phyloP scores from a whole-genome alignment of 2,113 vertebrate genomes.

The Albula goreensis region DNA sequence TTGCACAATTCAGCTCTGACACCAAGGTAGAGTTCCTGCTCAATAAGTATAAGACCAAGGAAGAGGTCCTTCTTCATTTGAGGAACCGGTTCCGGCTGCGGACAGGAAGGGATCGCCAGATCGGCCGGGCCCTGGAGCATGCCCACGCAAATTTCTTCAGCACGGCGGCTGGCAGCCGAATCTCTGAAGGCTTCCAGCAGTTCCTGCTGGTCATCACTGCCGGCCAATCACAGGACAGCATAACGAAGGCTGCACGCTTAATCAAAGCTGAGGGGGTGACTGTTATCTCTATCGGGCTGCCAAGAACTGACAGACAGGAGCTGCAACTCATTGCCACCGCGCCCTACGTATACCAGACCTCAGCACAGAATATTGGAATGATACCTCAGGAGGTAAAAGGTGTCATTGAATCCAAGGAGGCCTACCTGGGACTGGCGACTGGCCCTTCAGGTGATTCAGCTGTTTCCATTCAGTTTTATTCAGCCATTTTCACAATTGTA shows the following conservation, averaged over 20 bases:
- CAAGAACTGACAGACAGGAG: slow-evolving; percentile 43
- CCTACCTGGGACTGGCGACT: not conserved
- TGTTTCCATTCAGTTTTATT: not conserved
- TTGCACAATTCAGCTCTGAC: slow-evolving; percentile 70
- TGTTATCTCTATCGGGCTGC: slow-evolving; percentile 62
- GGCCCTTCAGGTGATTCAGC: not conserved
- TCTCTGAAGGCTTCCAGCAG: slow-evolving; percentile 62
- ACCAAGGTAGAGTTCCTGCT: slow-evolving; percentile 70
- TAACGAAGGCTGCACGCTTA: slow-evolving; percentile 45
- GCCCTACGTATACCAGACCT: slow-evolving; percentile 33
- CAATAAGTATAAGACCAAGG: slow-evolving; percentile 57
- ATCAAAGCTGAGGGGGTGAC: slow-evolving; percentile 66
- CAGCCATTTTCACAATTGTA: no score
- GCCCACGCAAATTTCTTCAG: slow-evolving; percentile 63
- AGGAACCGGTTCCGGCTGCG: slow-evolving; percentile 38
- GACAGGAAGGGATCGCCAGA: slow-evolving; percentile 44
- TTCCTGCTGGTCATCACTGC: slow-evolving; percentile 72
- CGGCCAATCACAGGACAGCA: slow-evolving; percentile 62
- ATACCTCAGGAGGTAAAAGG: slow-evolving; percentile 39
- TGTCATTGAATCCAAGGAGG: slow-evolving; percentile 49
- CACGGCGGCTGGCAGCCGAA: slow-evolving; percentile 58
- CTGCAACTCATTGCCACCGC: slow-evolving; percentile 48
- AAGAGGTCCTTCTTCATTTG: slow-evolving; percentile 47
- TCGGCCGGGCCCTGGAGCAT: slow-evolving; percentile 61
- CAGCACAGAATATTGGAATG: slow-evolving; percentile 7